These are phyloP conservation scores for Sciurus carolinensis DNA, from an alignment of 2,797 vertebrate species.

Conservation along the genomic window DNA sequence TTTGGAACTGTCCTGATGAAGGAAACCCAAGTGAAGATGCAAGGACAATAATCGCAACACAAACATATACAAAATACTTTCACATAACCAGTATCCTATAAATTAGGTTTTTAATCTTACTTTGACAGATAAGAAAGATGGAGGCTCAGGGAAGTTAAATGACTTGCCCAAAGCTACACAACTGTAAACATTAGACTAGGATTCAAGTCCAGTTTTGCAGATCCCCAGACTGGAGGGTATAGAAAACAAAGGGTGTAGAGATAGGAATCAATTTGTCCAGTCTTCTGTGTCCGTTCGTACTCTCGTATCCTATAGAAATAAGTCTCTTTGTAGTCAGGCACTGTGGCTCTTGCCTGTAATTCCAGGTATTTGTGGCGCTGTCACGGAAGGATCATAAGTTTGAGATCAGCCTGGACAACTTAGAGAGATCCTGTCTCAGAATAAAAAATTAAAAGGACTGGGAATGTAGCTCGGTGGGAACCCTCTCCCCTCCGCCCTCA, in stretches of 20 bases:
- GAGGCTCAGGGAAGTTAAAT: constrained; percentile 19
- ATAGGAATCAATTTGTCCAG: background rate
- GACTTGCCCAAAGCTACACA: constrained; percentile 5
- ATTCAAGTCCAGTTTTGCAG: constrained; percentile 19
- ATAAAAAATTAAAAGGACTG: background rate
- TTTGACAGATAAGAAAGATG: constrained; percentile 28
- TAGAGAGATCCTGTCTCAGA: background rate
- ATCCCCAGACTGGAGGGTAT: background rate
- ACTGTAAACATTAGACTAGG: constrained; percentile 4
- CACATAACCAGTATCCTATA: background rate
- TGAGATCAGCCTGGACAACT: background rate
- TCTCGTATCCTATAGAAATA: background rate
- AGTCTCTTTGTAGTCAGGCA: background rate
- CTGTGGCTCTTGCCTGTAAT: background rate
- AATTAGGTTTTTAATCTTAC: background rate
- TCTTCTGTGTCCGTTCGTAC: background rate
- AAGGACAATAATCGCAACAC: background rate
- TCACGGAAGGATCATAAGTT: background rate
- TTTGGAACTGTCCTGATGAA: background rate
- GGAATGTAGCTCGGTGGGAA: background rate
- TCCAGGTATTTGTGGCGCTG: background rate
- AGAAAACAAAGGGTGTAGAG: background rate
- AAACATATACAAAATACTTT: constrained; percentile 39
- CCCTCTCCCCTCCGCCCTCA: no score
- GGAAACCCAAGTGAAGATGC: constrained; percentile 26